phyloP scores from a whole-genome alignment of 2,888 invertebrate genomes.

The Napeogenes inachia region DNA sequence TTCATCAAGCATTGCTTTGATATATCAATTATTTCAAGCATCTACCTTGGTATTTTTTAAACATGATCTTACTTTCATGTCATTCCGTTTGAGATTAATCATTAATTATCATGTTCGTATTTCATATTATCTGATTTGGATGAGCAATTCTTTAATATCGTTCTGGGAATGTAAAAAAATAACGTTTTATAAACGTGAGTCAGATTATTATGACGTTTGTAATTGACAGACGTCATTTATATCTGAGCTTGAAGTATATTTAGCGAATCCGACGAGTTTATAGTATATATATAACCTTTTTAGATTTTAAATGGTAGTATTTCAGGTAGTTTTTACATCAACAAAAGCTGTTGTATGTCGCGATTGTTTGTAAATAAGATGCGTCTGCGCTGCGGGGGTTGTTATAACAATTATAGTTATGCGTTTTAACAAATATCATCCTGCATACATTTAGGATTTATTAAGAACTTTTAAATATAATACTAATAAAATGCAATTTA shows the following conservation, averaged over 20 bases:
- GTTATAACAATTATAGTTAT: slow-evolving; percentile 2
- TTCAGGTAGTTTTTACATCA: slow-evolving; percentile 27
- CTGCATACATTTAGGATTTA: too few relatives aligned
- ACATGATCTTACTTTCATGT: slow-evolving; percentile 74
- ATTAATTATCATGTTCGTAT: slow-evolving; percentile 68
- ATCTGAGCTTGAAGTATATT: neutral
- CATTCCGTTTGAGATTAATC: slow-evolving; percentile 66
- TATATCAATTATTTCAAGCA: slow-evolving; percentile 74
- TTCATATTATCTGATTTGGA: slow-evolving; percentile 65
- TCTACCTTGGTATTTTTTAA: slow-evolving; percentile 69
- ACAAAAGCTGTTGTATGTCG: slow-evolving; percentile 39
- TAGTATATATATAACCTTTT: neutral
- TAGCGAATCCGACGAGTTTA: neutral
- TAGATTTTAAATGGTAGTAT: slow-evolving; percentile 4
- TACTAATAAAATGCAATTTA: too few relatives aligned
- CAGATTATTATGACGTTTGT: slow-evolving; percentile 13
- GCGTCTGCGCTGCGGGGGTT: slow-evolving; percentile 54
- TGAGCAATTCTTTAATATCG: slow-evolving; percentile 52
- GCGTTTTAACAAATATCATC: neutral
- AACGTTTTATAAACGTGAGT: slow-evolving; percentile 15
- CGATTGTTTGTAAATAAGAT: slow-evolving; percentile 67
- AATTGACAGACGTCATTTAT: slow-evolving; percentile 3
- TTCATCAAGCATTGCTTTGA: slow-evolving; percentile 69
- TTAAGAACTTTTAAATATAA: too few relatives aligned
- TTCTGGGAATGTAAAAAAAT: slow-evolving; percentile 28